These are phyloP conservation scores for Heliconius himera DNA, from an alignment of 1,140 invertebrate genomes.

Conservation along the genomic window DNA sequence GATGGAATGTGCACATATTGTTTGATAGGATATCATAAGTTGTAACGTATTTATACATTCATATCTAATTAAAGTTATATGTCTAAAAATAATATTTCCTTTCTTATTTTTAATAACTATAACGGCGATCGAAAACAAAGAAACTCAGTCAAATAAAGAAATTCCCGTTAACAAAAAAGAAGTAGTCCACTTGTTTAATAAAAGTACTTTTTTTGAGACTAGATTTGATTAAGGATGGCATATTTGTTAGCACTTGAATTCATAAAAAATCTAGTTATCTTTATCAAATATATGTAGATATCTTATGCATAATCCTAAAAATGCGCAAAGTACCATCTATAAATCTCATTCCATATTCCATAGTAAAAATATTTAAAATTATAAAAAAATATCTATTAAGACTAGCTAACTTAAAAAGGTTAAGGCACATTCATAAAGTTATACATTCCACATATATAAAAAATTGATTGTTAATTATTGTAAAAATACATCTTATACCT, in stretches of 20 bases:
- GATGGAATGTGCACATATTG: not conserved
- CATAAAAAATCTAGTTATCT: not conserved
- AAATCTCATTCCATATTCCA: not conserved
- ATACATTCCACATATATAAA: not conserved
- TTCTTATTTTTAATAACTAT: not conserved
- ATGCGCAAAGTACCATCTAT: too few relatives aligned
- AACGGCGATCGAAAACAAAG: not conserved
- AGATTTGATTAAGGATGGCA: not conserved
- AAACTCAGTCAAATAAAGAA: not conserved
- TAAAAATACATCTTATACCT: not conserved
- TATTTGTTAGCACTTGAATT: not conserved
- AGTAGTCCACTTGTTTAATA: not conserved
- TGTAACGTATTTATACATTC: not conserved
- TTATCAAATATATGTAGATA: not conserved
- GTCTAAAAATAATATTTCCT: not conserved
- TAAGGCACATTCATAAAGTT: slow-evolving; percentile 4
- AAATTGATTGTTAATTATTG: not conserved
- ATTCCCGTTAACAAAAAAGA: not conserved
- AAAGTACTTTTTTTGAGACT: not conserved
- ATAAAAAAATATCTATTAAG: not conserved
- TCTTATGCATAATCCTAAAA: not conserved
- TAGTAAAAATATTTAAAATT: not conserved
- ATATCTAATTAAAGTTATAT: not conserved
- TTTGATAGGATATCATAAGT: not conserved
- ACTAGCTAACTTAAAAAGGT: not conserved